A percentile compares a stretch with the other conserved stretches of the same genome.
These are phyloP conservation scores for Smithornis capensis DNA, from an alignment of 2,113 vertebrate genomes.

Conservation along the genomic window DNA sequence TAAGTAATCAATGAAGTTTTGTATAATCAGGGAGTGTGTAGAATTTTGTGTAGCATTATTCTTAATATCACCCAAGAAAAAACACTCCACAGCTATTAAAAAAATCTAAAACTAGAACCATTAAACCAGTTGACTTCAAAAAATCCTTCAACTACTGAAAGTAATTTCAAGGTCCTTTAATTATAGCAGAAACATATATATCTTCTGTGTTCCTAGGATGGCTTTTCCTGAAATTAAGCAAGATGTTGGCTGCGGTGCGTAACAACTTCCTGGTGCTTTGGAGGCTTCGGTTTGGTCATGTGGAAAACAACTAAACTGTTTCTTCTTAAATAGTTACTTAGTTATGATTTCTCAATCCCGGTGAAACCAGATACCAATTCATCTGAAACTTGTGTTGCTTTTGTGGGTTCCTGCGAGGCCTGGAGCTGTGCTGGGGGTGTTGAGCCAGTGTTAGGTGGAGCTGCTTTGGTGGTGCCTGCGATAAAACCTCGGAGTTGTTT, in stretches of 20 bases:
- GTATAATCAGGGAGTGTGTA: background rate
- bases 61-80: background rate
- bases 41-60: background rate
- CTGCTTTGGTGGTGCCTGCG: background rate
- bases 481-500: background rate
- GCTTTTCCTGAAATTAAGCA: background rate
- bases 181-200: background rate
- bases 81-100: background rate
- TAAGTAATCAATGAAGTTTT: background rate
- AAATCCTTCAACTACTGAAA: background rate
- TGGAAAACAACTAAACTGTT: conserved; percentile 22
- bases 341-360: background rate
- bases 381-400: background rate
- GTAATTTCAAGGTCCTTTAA: background rate
- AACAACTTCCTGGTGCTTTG: conserved; percentile 35
- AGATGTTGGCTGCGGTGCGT: background rate
- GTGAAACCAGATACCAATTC: background rate
- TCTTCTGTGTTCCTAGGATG: background rate
- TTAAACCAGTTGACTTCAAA: background rate
- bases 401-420: background rate
- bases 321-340: background rate
- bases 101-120: background rate
- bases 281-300: conserved; percentile 5
- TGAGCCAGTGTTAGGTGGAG: background rate
- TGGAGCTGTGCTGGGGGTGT: background rate